Evolutionary conservation across 37 sponge, comb jelly and placozoan species (phyloP), one percentile per base, ranked within the genome.

Genomic region (Beroe ovata): DNA sequence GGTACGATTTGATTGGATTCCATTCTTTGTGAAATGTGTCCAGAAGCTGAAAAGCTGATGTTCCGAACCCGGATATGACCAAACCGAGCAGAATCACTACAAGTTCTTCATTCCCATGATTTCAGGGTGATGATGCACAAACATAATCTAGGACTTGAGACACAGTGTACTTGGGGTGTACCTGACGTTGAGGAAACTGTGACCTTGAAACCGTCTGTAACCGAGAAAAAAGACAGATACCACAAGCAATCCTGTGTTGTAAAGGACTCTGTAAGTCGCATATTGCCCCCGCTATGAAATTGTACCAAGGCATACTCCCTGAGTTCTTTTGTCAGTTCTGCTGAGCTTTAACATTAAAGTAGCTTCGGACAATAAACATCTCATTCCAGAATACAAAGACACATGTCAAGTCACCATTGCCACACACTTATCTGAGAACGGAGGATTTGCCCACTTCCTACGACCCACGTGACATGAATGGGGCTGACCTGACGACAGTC

Each of bases 101-200:
- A n/a, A n/a, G n/a, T n/a, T n/a, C n/a, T n/a, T n/a, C n/a, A n/a
- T n/a, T n/a, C n/a, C n/a, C n/a, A n/a, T n/a, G n/a, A 20, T 20
- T 29, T 4, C 54, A 62, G 93, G 39, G 64, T 94, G 39, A 92
- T 94, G 93, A 94, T 94, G 94, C 94, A 94, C 91, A 94, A 94
- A 88, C 88, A 94, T 34, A 94, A 94, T 60, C 92, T 94, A 26
- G 94, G 77, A 0, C 88, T 94, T 38, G 94, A 94, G 89, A 89
- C 84, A 0, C 93, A 92, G 11, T 94, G 94, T 84, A 91, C 91
- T 33, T 94, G 94, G 94, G 94, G 94, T 8, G 94, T 94, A 0
- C 94, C 94, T 21, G 59, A 58, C 1, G 20, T 91, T 34, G 88
- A 39, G 35, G 38, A 66, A 33, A 30, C 30, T 18, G 54, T 47